Base-by-base conservation (phyloP, 2,888 invertebrate species). In the Pammene aurita region DNA sequence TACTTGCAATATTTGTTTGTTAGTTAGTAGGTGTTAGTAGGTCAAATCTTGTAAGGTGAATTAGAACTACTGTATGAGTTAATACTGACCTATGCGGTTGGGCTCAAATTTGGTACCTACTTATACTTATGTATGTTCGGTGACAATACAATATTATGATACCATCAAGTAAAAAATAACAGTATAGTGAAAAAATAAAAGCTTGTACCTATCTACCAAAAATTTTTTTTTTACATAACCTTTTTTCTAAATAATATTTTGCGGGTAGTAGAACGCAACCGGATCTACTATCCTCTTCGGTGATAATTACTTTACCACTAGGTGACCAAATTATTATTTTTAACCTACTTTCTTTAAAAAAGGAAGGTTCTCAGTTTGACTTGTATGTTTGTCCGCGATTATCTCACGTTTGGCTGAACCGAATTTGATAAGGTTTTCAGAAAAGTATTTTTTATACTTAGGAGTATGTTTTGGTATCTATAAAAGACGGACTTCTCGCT, bases 141-240 rank as follows among this genome's bases (percentile, higher is more conserved):
- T 46, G 46, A 46, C 46, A 46, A 46, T 46, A 46, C 46, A 46
- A 46, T 46, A 46, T 46, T 46, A 46, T 46, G 46, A 46, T 46
- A 46, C 46, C 46, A 46, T 46, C 46, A 46, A 5, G 46, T 46
- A 46, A 46, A 46, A 46, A 46, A 46, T 46, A 7, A 46, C 46
- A 46, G 46, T 46, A 46, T 46, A 46, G 46, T 46, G 46, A 46
- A 46, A 46, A 46, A 46, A 46, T 46, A 46, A 46, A 46, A 46
- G 46, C 7, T 46, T 46, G 46, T 46, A 46, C 38, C 38, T 38
- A 38, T 38, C 38, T 38, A 38, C 38, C 38, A 38, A 38, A 38
- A 38, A 38, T 38, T 5, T 38, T 9, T 38, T 38, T 38, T 38
- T 38, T 38, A 6, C 38, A 38, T 38, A 38, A 38, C 38, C 38